Conservation (phyloP, 2,113 vertebrate genomes). For the Ictalurus punctatus region DNA sequence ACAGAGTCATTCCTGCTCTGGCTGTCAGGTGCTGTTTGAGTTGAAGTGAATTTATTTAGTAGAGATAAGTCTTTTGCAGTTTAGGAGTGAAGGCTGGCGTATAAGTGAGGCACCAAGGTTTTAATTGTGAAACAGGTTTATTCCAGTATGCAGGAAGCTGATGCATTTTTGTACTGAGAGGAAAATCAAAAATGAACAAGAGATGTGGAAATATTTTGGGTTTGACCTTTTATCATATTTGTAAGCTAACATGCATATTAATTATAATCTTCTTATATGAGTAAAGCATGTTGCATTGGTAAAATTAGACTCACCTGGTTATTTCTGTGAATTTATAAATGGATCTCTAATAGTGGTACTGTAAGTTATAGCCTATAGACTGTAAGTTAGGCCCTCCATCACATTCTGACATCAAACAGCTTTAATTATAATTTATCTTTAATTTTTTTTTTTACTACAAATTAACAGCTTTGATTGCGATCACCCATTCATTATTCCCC, state of each 20-base stretch:
- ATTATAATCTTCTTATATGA: neutral
- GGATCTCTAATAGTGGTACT: neutral
- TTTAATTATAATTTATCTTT: neutral
- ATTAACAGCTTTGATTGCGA: neutral
- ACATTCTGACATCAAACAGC: neutral
- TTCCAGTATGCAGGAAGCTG: neutral
- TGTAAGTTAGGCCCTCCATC: neutral
- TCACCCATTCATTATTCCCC: neutral
- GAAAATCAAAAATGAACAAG: neutral
- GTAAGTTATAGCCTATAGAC: neutral
- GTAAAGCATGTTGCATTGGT: neutral
- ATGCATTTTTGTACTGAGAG: neutral
- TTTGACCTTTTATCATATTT: neutral
- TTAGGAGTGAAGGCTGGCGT: neutral
- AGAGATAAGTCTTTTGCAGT: neutral
- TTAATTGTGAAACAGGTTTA: neutral
- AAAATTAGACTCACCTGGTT: neutral
- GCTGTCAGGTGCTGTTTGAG: neutral
- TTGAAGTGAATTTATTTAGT: neutral
- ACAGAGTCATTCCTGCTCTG: neutral
- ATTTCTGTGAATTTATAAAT: conserved; percentile 11
- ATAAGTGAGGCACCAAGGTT: neutral
- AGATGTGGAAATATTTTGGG: neutral
- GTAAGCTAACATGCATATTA: neutral
- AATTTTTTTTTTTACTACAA: no score